phyloP scores from a whole-genome alignment of 2,797 vertebrate genomes.

The Galago senegalensis region DNA sequence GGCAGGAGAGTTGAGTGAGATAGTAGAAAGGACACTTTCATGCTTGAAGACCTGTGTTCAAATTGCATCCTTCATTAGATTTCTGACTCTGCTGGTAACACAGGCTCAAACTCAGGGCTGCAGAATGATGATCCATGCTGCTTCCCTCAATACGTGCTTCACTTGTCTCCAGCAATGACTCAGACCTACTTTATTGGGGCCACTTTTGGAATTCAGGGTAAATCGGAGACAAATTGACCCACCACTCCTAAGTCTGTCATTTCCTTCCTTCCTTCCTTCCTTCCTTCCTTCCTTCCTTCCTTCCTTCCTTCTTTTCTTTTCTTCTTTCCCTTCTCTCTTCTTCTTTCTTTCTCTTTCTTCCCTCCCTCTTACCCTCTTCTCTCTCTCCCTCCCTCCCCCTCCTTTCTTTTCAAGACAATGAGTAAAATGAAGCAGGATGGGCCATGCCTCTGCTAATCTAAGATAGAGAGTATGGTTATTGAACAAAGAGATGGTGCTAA shows the following conservation, averaged over 20 bases:
- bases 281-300: too few relatives aligned
- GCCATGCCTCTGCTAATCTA: neutral
- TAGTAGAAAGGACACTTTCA: neutral
- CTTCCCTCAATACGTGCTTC: neutral
- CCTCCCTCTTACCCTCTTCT: too few relatives aligned
- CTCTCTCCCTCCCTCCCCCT: neutral
- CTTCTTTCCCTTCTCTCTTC: too few relatives aligned
- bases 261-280: neutral
- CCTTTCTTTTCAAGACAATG: neutral
- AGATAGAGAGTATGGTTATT: neutral
- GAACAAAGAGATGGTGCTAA: neutral
- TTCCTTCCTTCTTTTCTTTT: too few relatives aligned
- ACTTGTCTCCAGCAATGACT: neutral
- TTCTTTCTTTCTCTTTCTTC: too few relatives aligned
- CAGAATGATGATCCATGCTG: too few relatives aligned
- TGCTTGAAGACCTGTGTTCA: neutral
- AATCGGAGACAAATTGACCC: neutral
- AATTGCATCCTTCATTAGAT: neutral
- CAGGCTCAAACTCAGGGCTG: neutral
- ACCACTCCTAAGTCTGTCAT: neutral
- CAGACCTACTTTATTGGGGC: accelerated
- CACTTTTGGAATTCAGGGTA: neutral
- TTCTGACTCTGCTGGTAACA: neutral
- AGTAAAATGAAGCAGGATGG: neutral
- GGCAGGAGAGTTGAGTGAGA: neutral